phyloP scores from a whole-genome alignment of 2,797 vertebrate species.

The Heterohyrax brucei region DNA sequence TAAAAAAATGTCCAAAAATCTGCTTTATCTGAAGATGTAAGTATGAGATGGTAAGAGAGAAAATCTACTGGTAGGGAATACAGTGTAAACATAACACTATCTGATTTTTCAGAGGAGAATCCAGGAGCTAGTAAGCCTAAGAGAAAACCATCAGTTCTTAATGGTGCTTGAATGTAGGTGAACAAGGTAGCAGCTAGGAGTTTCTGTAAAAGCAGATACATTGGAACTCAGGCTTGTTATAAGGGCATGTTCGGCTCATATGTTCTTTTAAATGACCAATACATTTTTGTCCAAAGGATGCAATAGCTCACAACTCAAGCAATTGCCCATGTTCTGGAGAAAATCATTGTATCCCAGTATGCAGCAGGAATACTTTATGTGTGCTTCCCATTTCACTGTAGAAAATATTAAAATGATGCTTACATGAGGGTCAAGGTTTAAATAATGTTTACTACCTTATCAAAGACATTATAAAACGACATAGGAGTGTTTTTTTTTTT shows the following conservation, averaged over 20 bases:
- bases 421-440: neutral
- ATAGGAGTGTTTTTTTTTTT: neutral
- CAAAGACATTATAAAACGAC: neutral
- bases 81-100: neutral
- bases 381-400: neutral
- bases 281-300: neutral
- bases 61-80: neutral
- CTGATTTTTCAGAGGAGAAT: neutral
- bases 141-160: neutral
- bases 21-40: neutral
- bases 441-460: neutral
- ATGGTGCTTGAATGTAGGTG: neutral
- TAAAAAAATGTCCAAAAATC: neutral
- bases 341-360: neutral
- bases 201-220: neutral
- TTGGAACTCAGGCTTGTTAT: neutral
- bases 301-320: neutral
- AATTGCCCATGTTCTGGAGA: neutral
- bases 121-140: neutral
- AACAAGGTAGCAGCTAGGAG: neutral
- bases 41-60: neutral
- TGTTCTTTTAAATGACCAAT: neutral
- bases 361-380: neutral
- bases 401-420: neutral
- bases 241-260: neutral